These are phyloP conservation scores for Alentia gelatinosa DNA, from an alignment of 2,888 invertebrate species.

Conservation along the genomic window DNA sequence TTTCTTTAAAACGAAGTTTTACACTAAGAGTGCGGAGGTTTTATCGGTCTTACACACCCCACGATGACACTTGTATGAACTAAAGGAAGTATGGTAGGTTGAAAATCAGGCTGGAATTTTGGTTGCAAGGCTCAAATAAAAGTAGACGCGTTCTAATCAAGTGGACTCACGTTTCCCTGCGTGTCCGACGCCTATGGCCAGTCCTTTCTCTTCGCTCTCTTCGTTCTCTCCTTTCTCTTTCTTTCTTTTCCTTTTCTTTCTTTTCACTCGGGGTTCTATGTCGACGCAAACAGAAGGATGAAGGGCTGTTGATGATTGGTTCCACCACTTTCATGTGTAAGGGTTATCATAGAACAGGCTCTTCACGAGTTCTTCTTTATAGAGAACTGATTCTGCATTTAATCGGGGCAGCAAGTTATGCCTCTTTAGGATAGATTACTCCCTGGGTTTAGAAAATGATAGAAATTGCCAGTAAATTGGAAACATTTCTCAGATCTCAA, in stretches of 20 bases:
- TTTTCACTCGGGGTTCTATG: conserved; percentile 19
- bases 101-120: background rate
- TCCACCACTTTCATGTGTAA: background rate
- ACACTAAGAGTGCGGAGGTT: too few relatives aligned
- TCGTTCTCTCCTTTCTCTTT: background rate
- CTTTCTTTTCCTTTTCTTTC: background rate
- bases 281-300: background rate
- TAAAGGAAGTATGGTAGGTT: background rate
- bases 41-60: too few relatives aligned
- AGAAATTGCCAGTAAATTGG: too few relatives aligned
- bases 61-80: background rate
- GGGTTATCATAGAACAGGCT: too few relatives aligned
- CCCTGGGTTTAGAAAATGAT: too few relatives aligned
- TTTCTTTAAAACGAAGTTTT: too few relatives aligned
- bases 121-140: background rate
- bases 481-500: too few relatives aligned
- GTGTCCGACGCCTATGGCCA: background rate
- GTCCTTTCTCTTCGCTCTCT: background rate
- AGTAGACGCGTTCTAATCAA: background rate
- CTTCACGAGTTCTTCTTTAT: too few relatives aligned
- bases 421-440: too few relatives aligned
- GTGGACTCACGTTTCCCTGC: background rate
- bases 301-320: background rate
- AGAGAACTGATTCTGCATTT: too few relatives aligned
- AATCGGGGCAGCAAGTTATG: too few relatives aligned